These are phyloP conservation scores for Calameuta filiformis DNA, from an alignment of 2,888 invertebrate species.

Conservation along the genomic window DNA sequence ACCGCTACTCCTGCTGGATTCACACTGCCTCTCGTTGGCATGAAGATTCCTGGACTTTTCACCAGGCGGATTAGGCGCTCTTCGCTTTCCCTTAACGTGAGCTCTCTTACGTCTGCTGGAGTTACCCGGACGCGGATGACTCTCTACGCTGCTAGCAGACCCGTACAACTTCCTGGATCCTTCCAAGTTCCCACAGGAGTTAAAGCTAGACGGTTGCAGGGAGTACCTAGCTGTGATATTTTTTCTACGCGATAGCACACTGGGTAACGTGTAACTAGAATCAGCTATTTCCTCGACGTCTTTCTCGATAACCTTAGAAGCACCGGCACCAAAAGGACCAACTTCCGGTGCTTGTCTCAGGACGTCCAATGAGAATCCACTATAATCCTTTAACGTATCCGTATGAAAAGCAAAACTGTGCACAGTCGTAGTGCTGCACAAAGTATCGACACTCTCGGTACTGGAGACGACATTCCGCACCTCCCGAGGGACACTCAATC, in stretches of 20 bases:
- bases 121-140: constrained; percentile 49
- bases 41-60: constrained; percentile 26
- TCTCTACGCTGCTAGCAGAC: constrained; percentile 1
- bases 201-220: constrained; percentile 48
- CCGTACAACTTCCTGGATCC: constrained; percentile 13
- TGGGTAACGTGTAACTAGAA: constrained; percentile 45
- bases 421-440: constrained; percentile 78
- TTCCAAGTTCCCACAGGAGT: constrained; percentile 51
- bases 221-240: constrained; percentile 56
- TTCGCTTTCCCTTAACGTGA: constrained; percentile 81
- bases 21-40: neutral
- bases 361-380: constrained; percentile 33
- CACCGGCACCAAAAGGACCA: constrained; percentile 56
- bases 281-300: neutral
- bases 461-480: constrained; percentile 64
- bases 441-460: constrained; percentile 74
- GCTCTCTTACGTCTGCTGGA: constrained; percentile 64
- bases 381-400: constrained; percentile 67
- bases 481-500: constrained; percentile 28
- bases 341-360: constrained; percentile 31
- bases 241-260: constrained; percentile 39
- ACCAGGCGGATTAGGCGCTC: constrained; percentile 78
- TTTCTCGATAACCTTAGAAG: constrained; percentile 40
- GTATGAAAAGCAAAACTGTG: constrained; percentile 77
- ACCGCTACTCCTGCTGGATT: constrained; percentile 32